These are phyloP conservation scores for Ligdia adustata DNA, from an alignment of 2,888 invertebrate genomes.

Conservation along the genomic window DNA sequence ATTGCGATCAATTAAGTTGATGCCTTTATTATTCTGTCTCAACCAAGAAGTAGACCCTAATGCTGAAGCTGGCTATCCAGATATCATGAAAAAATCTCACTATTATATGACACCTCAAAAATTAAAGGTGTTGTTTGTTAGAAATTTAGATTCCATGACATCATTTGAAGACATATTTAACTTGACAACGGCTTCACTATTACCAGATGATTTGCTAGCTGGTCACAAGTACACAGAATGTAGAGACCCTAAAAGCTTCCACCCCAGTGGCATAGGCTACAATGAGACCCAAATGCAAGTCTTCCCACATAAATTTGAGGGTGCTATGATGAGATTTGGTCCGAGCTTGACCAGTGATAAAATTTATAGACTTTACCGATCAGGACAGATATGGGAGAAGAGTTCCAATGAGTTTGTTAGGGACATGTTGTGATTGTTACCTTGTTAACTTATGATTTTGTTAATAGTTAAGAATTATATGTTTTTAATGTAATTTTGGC, in stretches of 20 bases:
- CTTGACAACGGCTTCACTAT: conserved; percentile 52
- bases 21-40: conserved; percentile 68
- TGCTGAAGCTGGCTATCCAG: conserved; percentile 67
- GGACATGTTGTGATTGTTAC: conserved; percentile 45
- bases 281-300: conserved; percentile 76
- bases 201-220: conserved; percentile 66
- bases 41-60: conserved; percentile 77
- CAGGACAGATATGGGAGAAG: conserved; percentile 79
- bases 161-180: conserved; percentile 71
- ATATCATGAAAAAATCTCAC: conserved; percentile 76
- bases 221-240: conserved; percentile 78
- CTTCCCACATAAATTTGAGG: conserved; percentile 79
- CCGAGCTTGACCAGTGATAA: conserved; percentile 74
- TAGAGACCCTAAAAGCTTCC: conserved; percentile 65
- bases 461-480: too few species aligned
- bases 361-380: conserved; percentile 73
- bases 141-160: conserved; percentile 74
- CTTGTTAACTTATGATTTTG: too few species aligned
- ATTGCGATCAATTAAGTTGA: conserved; percentile 58
- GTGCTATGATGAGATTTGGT: conserved; percentile 78
- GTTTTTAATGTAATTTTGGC: too few species aligned
- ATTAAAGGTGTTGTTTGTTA: conserved; percentile 57
- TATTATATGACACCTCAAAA: conserved; percentile 64
- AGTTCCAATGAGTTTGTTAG: conserved; percentile 62
- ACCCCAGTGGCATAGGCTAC: conserved; percentile 60